Percentiles rank a stretch among this genome's conserved stretches.
phyloP scores from a whole-genome alignment of 2,113 vertebrate species.

The Madoqua kirkii region DNA sequence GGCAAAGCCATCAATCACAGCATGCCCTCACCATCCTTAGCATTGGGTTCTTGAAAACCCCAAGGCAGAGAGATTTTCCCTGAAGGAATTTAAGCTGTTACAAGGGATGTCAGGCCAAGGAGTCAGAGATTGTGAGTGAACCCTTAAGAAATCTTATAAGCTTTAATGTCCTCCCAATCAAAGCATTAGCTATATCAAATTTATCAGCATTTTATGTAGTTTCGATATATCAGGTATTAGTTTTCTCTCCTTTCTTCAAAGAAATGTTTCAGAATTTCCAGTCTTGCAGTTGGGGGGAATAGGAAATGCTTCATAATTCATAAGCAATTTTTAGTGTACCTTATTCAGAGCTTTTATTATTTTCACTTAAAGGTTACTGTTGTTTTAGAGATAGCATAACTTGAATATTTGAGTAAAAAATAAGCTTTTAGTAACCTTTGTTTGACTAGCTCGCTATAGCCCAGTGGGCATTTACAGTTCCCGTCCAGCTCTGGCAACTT shows the following conservation, averaged over 20 bases:
- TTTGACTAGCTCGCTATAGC: slow-evolving; percentile 1
- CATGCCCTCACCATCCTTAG: neutral
- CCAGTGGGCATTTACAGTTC: slow-evolving; percentile 29
- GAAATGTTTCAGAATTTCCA: neutral
- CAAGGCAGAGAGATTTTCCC: neutral
- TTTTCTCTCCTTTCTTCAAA: slow-evolving; percentile 18
- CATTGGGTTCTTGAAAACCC: neutral
- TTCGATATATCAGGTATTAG: neutral
- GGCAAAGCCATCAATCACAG: neutral
- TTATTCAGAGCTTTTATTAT: neutral
- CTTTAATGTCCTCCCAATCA: neutral
- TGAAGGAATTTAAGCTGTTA: slow-evolving; percentile 6
- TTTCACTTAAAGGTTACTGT: slow-evolving; percentile 10
- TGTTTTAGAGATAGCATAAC: neutral
- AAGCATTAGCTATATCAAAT: slow-evolving; percentile 10
- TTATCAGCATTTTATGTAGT: neutral
- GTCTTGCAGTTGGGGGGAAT: neutral
- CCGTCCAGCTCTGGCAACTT: neutral
- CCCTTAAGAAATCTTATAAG: neutral
- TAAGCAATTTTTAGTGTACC: neutral
- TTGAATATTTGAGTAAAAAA: slow-evolving; percentile 23
- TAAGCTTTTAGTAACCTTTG: slow-evolving; percentile 42
- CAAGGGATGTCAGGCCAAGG: neutral
- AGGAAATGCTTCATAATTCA: neutral
- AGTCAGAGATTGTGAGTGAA: neutral